Percentiles rank a stretch among this genome's conserved stretches.
These are phyloP conservation scores for Acipenser transmontanus DNA, from an alignment of 2,797 vertebrate genomes.

Conservation along the genomic window DNA sequence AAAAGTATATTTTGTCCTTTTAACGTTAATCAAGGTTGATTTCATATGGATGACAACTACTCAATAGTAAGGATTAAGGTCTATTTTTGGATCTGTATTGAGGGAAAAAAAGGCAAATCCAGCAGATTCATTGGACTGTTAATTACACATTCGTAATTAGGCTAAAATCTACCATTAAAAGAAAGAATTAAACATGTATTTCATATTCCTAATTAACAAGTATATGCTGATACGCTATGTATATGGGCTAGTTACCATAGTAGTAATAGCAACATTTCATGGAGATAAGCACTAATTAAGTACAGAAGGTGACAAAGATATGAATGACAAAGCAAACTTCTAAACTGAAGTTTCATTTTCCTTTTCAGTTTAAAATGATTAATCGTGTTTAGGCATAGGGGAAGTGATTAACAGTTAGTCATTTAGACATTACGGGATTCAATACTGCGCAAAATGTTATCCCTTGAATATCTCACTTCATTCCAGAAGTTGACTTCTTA, in stretches of 20 bases:
- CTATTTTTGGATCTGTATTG: slow-evolving; percentile 60
- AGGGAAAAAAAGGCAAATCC: slow-evolving; percentile 40
- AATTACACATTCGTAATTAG: slow-evolving; percentile 68
- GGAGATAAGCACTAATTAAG: neutral
- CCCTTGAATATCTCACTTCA: no score
- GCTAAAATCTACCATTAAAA: slow-evolving; percentile 51
- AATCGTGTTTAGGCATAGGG: no score
- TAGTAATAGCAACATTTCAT: neutral
- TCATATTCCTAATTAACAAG: slow-evolving; percentile 61
- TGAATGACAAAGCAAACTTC: neutral
- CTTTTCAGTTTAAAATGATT: no score
- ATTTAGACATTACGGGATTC: no score
- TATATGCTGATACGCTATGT: slow-evolving; percentile 31
- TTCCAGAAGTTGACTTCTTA: no score
- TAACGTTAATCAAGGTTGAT: no score
- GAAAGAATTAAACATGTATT: slow-evolving; percentile 62
- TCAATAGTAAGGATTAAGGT: slow-evolving; percentile 53
- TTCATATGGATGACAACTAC: neutral
- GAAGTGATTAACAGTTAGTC: no score
- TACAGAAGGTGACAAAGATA: neutral
- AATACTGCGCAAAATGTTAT: no score
- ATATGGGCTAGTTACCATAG: slow-evolving; percentile 13
- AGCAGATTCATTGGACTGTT: slow-evolving; percentile 67
- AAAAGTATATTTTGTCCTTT: no score
- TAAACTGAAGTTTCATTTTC: no score